Evolutionary conservation across 2,113 vertebrate species (phyloP), one percentile per base, ranked within the genome.

Genomic region (Cyprinodon brontotheroides): DNA sequence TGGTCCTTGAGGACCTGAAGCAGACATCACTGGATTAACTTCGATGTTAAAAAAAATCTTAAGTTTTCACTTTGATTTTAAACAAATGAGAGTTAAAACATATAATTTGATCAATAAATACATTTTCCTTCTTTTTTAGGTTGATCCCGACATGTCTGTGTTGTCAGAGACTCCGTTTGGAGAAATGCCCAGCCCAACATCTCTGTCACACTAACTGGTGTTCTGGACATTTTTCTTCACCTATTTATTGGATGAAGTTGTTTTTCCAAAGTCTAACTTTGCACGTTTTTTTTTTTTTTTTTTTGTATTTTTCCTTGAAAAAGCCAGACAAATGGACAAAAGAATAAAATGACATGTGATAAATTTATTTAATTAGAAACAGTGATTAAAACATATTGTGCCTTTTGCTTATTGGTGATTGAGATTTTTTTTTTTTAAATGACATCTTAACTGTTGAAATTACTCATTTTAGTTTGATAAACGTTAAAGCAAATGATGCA

Each of bases 101-200:
- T 20, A 67, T 62, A 36, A 4, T 37, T 79, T 72, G 74, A 63
- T 22, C 75, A 13, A 47, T 63, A 13, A 77, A 17, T 9, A 11
- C 12, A 10, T 71, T 74, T 82, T 37, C 73, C 36, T 74, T 61
- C 83, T 63, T 0, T 59, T 40, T 48, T 80, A 95, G 93, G 82
- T 75, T 43, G 94, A 95, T 77, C 61, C 87, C 6, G 93, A 94
- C 61, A 74, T 89, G 41, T 84, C 92, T 1, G 81, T 81, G 57
- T 79, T 92, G 87, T 75, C 92, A 38, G 93, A 94, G 29, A 43
- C 89, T 20, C 91, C 86, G 62, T 94, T 93, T 86, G 86, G 92
- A 73, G 92, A 93, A 47, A 93, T 94, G 79, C 90, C 93, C 63
- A 94, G 93, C n/a, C 94, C 94, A 0, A 88, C 88, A 22, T 90